Evolutionary conservation across 2,888 invertebrate species (phyloP).

Genomic region (Drosophila buzzatii): DNA sequence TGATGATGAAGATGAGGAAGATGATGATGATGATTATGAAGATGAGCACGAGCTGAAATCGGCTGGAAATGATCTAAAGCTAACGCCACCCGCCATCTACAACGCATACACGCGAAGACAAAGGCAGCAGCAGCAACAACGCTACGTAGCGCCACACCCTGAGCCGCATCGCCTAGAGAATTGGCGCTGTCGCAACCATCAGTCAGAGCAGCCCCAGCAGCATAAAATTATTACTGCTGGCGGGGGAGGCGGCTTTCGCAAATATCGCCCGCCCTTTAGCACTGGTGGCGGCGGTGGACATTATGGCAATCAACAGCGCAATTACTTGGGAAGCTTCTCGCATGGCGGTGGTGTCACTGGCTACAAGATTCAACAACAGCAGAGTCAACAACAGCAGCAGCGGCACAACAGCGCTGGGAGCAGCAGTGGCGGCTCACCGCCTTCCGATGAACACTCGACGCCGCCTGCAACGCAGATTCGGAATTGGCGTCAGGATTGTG

Average conservation of each 20-base stretch:
- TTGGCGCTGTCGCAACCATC: constrained; percentile 83
- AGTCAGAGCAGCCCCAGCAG: constrained; percentile 65
- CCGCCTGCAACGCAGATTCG: constrained; percentile 68
- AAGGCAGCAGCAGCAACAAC: constrained; percentile 60
- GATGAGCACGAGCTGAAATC: constrained; percentile 38
- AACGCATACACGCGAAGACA: constrained; percentile 69
- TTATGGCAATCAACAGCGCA: constrained; percentile 74
- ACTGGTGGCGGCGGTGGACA: constrained; percentile 69
- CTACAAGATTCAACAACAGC: constrained; percentile 56
- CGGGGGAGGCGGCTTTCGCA: constrained; percentile 58
- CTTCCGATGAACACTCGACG: constrained; percentile 74
- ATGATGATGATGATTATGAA: constrained; percentile 43
- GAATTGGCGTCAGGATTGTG: constrained; percentile 85
- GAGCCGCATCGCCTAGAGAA: constrained; percentile 70
- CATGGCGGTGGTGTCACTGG: constrained; percentile 77
- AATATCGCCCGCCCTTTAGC: constrained; percentile 71
- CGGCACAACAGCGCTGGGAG: constrained; percentile 50
- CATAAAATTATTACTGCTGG: neutral
- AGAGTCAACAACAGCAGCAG: constrained; percentile 50
- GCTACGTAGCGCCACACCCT: constrained; percentile 57
- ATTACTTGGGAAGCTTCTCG: constrained; percentile 80
- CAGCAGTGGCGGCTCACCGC: constrained; percentile 76
- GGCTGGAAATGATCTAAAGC: constrained; percentile 27
- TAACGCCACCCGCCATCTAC: constrained; percentile 44
- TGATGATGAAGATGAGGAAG: constrained; percentile 43